A percentile compares a stretch with the other conserved stretches of the same genome.
Evolutionary conservation across 2,888 invertebrate species (phyloP).

Genomic region (Ormyrus labotus): DNA sequence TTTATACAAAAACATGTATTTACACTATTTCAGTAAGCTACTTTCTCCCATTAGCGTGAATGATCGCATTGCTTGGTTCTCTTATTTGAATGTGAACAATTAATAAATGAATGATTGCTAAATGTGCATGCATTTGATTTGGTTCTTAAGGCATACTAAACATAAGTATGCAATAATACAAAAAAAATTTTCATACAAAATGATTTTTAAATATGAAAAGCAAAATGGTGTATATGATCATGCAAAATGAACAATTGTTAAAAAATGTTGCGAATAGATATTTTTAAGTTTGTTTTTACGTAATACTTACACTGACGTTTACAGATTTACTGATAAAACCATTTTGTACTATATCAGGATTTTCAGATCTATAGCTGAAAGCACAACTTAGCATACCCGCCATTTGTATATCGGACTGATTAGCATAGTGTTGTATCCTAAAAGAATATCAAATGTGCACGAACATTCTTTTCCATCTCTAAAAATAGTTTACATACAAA

Average conservation of each 20-base stretch:
- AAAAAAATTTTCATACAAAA: slow-evolving; percentile 2
- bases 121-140: slow-evolving; percentile 13
- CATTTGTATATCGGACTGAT: slow-evolving; percentile 91
- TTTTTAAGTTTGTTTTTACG: slow-evolving; percentile 12
- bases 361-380: slow-evolving; percentile 84
- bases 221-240: slow-evolving; percentile 20
- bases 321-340: slow-evolving; percentile 78
- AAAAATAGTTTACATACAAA: slow-evolving; percentile 80
- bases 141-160: slow-evolving; percentile 51
- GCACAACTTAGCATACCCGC: slow-evolving; percentile 95
- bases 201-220: slow-evolving; percentile 36
- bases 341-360: slow-evolving; percentile 74
- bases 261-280: slow-evolving; percentile 13
- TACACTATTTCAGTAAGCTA: too few species aligned
- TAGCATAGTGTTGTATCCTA: slow-evolving; percentile 89
- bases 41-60: too few species aligned
- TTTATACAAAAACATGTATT: background rate
- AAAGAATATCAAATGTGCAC: slow-evolving; percentile 57
- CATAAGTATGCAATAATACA: background rate
- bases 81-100: background rate
- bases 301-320: slow-evolving; percentile 76
- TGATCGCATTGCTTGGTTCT: background rate
- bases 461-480: background rate
- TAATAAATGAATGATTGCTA: background rate
- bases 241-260: slow-evolving; percentile 33